Evolutionary conservation across 2,888 invertebrate genomes (phyloP), one percentile per base, ranked within the genome.

Genomic region (Metacarcinus magister): DNA sequence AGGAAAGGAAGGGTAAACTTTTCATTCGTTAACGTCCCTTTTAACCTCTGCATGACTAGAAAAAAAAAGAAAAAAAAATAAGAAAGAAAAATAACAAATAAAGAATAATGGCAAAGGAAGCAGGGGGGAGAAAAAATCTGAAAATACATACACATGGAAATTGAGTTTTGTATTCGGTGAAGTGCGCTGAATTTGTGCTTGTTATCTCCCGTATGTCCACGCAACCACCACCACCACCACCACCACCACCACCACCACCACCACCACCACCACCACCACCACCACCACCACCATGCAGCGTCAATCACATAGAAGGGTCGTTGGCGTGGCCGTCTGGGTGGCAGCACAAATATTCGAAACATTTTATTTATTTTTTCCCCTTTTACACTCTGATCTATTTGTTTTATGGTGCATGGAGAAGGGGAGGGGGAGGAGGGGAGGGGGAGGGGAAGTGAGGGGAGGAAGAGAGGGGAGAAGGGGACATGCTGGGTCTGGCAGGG

Each of bases 321-420:
- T 67, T 67, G 23, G 23, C 67, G 67, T n/a, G 67, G 67, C 19
- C 67, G 67, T 67, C 82, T 82, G 82, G 28, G 10, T 28, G 32
- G 82, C 28, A 82, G 19, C 4, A 28, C 82, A 82, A 82, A 82
- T 82, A 82, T 82, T 7, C 28, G 82, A 32, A 82, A 82, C 32
- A 28, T 82, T 82, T 82, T 82, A 82, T 82, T 32, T 82, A 82
- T 82, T 32, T 82, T 75, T 82, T 32, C 28, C 28, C 82, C 32
- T 82, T 82, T 82, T 82, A 82, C 82, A 82, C 82, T 82, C 82
- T 10, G 82, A 32, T 82, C 82, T 82, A 32, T 82, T 82, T 82
- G 82, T 82, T 82, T 82, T 32, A 82, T 32, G 82, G 82, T 10
- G 32, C 32, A 32, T 82, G 82, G 67, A 67, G 67, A 23, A 67